Evolutionary conservation across 2,888 invertebrate genomes (phyloP).

Genomic region (Glaucopsyche alexis): DNA sequence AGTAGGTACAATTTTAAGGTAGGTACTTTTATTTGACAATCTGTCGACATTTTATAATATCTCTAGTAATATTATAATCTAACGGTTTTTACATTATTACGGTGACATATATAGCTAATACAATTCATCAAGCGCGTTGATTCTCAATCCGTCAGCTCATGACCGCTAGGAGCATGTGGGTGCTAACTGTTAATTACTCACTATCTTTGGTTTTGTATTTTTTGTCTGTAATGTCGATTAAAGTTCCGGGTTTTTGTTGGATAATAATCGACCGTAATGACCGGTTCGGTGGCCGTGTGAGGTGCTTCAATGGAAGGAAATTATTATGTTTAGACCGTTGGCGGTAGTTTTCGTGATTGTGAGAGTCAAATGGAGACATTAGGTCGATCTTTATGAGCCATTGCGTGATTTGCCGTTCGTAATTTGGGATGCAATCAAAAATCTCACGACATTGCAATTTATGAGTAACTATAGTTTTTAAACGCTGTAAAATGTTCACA

Average conservation of each 20-base stretch:
- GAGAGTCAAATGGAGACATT: constrained; percentile 72
- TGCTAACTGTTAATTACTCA: constrained; percentile 69
- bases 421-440: constrained; percentile 66
- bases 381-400: constrained; percentile 66
- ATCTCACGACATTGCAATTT: constrained; percentile 52
- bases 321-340: constrained; percentile 64
- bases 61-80: no score
- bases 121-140: constrained; percentile 4
- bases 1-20: no score
- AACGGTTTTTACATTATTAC: no score
- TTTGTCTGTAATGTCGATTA: constrained; percentile 70
- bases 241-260: constrained; percentile 78
- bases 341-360: constrained; percentile 55
- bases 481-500: constrained; percentile 29
- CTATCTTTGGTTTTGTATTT: constrained; percentile 76
- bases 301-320: constrained; percentile 65
- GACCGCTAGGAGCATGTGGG: constrained; percentile 70
- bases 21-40: no score
- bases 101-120: no score
- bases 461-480: constrained; percentile 37
- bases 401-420: constrained; percentile 65
- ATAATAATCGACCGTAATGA: constrained; percentile 76
- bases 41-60: no score
- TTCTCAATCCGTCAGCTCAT: neutral
- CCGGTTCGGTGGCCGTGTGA: constrained; percentile 73